A percentile compares a stretch with the other conserved stretches of the same genome.
These are phyloP conservation scores for Montipora sp. DNA, from an alignment of 64 coral and sea anemone genomes.

Conservation along the genomic window DNA sequence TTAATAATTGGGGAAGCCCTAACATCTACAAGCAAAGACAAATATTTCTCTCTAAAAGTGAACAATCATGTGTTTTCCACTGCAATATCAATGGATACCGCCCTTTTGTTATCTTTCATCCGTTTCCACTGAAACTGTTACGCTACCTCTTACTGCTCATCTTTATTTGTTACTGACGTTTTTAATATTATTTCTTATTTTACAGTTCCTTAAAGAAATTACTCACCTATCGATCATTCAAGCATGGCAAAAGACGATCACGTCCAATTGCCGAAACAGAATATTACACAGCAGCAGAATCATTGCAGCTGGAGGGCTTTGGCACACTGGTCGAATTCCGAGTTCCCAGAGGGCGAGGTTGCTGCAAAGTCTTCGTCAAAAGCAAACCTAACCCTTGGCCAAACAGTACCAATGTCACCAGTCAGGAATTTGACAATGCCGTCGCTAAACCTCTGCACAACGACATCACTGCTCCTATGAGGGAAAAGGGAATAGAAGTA, in stretches of 20 bases:
- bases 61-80: background rate
- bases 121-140: background rate
- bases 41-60: background rate
- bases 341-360: slow-evolving; percentile 25
- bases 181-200: background rate
- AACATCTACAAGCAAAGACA: background rate
- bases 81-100: background rate
- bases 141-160: background rate
- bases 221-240: slow-evolving; percentile 44
- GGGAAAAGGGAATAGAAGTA: background rate
- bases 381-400: slow-evolving; percentile 39
- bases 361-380: slow-evolving; percentile 63
- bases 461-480: background rate
- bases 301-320: slow-evolving; percentile 50
- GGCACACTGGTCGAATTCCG: slow-evolving; percentile 39
- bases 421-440: slow-evolving; percentile 24
- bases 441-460: background rate
- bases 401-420: slow-evolving; percentile 3
- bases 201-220: slow-evolving; percentile 28
- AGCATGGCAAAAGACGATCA: slow-evolving; percentile 42
- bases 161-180: background rate
- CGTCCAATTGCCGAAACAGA: slow-evolving; percentile 24
- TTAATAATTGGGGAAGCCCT: background rate
- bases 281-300: background rate
- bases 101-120: background rate